phyloP scores from a whole-genome alignment of 2,797 vertebrate genomes.

The Podarcis lilfordi region DNA sequence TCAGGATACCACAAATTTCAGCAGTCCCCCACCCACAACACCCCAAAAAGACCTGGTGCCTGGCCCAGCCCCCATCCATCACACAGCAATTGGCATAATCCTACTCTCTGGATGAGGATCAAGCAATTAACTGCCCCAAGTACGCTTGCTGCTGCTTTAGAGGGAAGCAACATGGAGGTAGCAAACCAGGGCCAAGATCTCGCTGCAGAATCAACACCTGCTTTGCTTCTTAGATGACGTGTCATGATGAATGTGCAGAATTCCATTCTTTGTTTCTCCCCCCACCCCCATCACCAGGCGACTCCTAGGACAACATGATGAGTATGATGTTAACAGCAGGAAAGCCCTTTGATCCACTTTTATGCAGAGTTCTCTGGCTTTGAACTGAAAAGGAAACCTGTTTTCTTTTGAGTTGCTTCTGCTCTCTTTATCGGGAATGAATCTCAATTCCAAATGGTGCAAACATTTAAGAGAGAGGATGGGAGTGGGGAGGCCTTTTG shows the following conservation, averaged over 20 bases:
- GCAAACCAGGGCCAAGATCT: neutral
- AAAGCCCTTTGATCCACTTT: slow-evolving; percentile 19
- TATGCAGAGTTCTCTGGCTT: slow-evolving; percentile 6
- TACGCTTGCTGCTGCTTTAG: neutral
- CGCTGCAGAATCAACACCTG: neutral
- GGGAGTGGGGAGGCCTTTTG: neutral
- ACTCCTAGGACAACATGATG: slow-evolving; percentile 15
- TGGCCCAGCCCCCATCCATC: slow-evolving; percentile 1
- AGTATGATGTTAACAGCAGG: slow-evolving; percentile 11
- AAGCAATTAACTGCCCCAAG: slow-evolving; percentile 17
- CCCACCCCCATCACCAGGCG: neutral
- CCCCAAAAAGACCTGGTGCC: slow-evolving; percentile 34
- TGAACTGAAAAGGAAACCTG: slow-evolving; percentile 11
- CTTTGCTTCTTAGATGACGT: neutral
- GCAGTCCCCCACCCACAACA: neutral
- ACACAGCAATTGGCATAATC: neutral
- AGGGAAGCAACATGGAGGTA: neutral
- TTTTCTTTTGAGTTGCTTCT: neutral
- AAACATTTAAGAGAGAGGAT: neutral
- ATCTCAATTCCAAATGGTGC: neutral
- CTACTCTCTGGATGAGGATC: neutral
- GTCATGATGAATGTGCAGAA: neutral
- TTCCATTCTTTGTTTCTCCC: slow-evolving; percentile 18
- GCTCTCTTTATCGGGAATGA: neutral
- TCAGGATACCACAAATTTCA: neutral